A percentile compares a stretch with the other conserved stretches of the same genome.
Conservation (phyloP, 2,888 invertebrate species). For the Caenorhabditis sp. region DNA sequence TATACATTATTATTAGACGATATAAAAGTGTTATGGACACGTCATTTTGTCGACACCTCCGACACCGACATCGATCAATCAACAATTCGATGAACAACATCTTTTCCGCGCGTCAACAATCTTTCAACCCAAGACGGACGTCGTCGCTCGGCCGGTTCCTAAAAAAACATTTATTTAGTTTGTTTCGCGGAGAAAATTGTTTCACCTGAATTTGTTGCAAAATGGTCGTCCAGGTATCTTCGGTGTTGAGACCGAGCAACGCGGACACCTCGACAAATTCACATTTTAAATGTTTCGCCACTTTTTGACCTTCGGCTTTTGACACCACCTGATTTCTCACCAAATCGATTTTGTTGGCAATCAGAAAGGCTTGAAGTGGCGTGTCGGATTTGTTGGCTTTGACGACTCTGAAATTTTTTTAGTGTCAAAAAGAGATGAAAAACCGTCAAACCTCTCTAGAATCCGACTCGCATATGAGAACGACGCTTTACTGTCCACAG, state of each 20-base stretch:
- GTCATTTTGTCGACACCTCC: background rate
- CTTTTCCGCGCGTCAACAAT: constrained; percentile 57
- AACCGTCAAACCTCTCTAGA: constrained; percentile 51
- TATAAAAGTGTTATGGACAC: background rate
- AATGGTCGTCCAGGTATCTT: constrained; percentile 60
- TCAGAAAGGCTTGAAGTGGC: constrained; percentile 50
- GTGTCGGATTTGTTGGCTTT: constrained; percentile 25
- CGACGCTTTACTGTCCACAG: constrained; percentile 61
- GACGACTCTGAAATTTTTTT: constrained; percentile 28
- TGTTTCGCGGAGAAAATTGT: too few relatives aligned
- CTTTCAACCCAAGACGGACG: constrained; percentile 49
- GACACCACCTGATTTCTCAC: constrained; percentile 63
- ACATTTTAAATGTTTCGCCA: constrained; percentile 66
- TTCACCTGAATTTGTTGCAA: constrained; percentile 54
- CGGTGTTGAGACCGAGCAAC: constrained; percentile 61
- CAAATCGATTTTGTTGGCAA: constrained; percentile 66
- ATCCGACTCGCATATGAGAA: constrained; percentile 62
- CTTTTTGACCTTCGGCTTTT: constrained; percentile 58
- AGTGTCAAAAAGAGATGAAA: background rate
- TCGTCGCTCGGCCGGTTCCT: constrained; percentile 29
- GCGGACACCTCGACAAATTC: constrained; percentile 64
- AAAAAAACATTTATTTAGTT: background rate
- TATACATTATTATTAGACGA: constrained; percentile 23
- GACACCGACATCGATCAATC: constrained; percentile 3
- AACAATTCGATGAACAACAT: constrained; percentile 51